Percentiles rank a stretch among this genome's conserved stretches.
These are phyloP conservation scores for Drosophila neocordata DNA, from an alignment of 1,140 invertebrate genomes.

Conservation along the genomic window DNA sequence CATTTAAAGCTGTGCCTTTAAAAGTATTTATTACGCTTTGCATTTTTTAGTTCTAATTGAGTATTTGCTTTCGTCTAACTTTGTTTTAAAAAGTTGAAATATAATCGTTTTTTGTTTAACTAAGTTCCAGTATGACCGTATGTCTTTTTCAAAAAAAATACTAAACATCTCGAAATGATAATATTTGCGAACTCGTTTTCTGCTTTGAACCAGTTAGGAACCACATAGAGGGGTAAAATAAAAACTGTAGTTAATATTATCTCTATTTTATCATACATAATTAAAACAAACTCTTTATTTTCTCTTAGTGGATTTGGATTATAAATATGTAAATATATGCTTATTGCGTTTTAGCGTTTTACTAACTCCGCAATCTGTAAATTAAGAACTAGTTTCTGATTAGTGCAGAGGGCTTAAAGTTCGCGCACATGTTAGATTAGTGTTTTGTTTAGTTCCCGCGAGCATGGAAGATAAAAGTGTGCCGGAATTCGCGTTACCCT, in stretches of 20 bases:
- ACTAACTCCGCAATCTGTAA: too few relatives aligned
- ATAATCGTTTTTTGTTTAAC: constrained; percentile 22
- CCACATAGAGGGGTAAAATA: too few relatives aligned
- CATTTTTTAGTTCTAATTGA: constrained; percentile 86
- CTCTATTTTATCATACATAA: too few relatives aligned
- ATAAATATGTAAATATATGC: too few relatives aligned
- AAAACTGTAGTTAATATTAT: too few relatives aligned
- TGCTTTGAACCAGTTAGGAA: too few relatives aligned
- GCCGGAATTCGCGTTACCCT: constrained; percentile 62
- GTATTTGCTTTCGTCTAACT: constrained; percentile 49
- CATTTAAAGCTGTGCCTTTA: constrained; percentile 96
- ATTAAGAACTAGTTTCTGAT: neutral
- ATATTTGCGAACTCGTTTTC: neutral
- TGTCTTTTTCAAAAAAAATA: neutral
- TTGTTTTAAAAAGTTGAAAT: constrained; percentile 33
- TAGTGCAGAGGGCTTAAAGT: neutral
- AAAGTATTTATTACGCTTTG: constrained; percentile 97
- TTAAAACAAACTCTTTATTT: too few relatives aligned
- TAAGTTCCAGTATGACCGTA: constrained; percentile 31
- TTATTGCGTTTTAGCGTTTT: too few relatives aligned
- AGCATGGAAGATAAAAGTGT: constrained; percentile 49
- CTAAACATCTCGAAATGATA: neutral
- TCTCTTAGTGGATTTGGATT: too few relatives aligned
- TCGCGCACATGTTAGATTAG: constrained; percentile 37
- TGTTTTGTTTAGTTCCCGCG: constrained; percentile 25